Evolutionary conservation across 2,113 vertebrate species (phyloP).

Genomic region (Melanocharis versteri): DNA sequence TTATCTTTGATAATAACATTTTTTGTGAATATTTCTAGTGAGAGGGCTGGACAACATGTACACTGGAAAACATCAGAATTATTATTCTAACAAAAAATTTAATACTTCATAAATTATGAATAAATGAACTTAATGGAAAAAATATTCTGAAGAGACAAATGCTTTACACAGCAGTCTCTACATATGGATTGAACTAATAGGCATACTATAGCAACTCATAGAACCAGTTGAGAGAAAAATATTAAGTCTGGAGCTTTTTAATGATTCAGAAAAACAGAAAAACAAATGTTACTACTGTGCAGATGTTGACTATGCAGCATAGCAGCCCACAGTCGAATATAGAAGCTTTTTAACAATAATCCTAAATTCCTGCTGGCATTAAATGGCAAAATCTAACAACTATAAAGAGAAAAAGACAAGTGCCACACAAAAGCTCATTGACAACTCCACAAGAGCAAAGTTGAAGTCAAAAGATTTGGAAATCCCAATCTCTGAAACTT

Average conservation of each 20-base stretch:
- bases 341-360: neutral
- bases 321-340: neutral
- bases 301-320: neutral
- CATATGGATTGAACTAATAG: neutral
- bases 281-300: neutral
- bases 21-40: neutral
- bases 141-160: neutral
- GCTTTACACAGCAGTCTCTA: neutral
- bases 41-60: neutral
- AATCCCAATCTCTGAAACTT: neutral
- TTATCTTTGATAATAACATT: neutral
- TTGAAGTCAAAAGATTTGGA: neutral
- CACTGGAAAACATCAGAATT: neutral
- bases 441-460: neutral
- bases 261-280: neutral
- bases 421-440: neutral
- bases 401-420: neutral
- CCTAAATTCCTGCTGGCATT: neutral
- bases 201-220: neutral
- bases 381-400: neutral
- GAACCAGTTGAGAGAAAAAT: neutral
- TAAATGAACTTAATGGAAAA: neutral
- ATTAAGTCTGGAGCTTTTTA: slow-evolving; percentile 5
- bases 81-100: neutral
- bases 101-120: neutral